Conservation (phyloP, 2,113 vertebrate genomes). For the Eudyptes chrysolophus region DNA sequence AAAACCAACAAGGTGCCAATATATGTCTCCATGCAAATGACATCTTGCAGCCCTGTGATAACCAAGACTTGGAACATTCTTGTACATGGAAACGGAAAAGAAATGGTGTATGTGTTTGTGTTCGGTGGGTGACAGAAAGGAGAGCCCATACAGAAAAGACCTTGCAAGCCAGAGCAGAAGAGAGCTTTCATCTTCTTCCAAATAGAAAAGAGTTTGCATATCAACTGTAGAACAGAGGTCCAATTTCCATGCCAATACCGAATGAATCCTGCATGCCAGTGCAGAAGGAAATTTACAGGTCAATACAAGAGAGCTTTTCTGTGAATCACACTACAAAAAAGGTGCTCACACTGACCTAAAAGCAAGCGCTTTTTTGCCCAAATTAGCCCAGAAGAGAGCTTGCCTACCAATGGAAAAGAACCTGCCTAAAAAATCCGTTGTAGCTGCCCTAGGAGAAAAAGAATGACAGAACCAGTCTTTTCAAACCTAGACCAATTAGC, state of each 20-base stretch:
- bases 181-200: conserved; percentile 57
- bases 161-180: not conserved
- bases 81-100: not conserved
- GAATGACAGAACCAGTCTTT: conserved; percentile 43
- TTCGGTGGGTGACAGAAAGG: not conserved
- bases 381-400: conserved; percentile 4
- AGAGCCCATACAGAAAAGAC: not conserved
- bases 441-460: conserved; percentile 14
- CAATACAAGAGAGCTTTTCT: conserved; percentile 20
- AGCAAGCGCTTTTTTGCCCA: not conserved
- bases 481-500: conserved; percentile 55
- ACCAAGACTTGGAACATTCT: conserved; percentile 40
- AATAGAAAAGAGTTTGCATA: conserved; percentile 40
- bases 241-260: conserved; percentile 34
- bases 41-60: conserved; percentile 53
- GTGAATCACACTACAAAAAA: not conserved
- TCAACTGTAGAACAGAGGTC: conserved; percentile 52
- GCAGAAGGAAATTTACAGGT: conserved; percentile 35
- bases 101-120: not conserved
- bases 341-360: not conserved
- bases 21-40: not conserved
- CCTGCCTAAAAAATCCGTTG: not conserved
- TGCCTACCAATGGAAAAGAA: not conserved
- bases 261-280: not conserved
- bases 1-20: not conserved